Percentiles rank a stretch among this genome's conserved stretches.
These are phyloP conservation scores for Berghia stephanieae DNA, from an alignment of 1,140 invertebrate genomes.

Conservation along the genomic window DNA sequence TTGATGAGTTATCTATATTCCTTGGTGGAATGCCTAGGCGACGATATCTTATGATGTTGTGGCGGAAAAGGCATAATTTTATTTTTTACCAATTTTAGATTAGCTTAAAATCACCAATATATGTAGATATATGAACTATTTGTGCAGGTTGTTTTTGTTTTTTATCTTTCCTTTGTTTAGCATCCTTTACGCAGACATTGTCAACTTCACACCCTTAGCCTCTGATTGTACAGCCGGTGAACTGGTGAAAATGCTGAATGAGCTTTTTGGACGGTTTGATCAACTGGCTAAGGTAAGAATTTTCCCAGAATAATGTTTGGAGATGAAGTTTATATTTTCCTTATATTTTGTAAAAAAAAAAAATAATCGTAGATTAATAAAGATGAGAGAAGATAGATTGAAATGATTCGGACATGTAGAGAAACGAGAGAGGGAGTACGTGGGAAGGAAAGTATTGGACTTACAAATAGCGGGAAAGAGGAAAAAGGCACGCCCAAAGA, in stretches of 20 bases:
- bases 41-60: no score
- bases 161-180: constrained; percentile 68
- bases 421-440: no score
- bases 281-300: constrained; percentile 78
- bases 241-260: constrained; percentile 90
- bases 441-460: no score
- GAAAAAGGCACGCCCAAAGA: no score
- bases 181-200: constrained; percentile 94
- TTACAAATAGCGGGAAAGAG: no score
- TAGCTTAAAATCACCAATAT: background rate
- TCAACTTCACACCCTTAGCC: constrained; percentile 93
- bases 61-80: no score
- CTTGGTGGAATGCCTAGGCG: no score
- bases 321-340: background rate
- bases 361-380: background rate
- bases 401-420: no score
- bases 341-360: no score
- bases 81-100: background rate
- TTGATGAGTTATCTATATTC: no score
- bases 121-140: background rate
- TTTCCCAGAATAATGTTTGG: background rate
- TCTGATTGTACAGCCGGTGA: constrained; percentile 81
- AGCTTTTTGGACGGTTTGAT: constrained; percentile 94
- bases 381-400: no score
- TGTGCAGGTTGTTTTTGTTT: background rate